Percentiles rank a stretch among this genome's conserved stretches.
Evolutionary conservation across 2,113 vertebrate species (phyloP).

Genomic region (Nematolebias whitei): DNA sequence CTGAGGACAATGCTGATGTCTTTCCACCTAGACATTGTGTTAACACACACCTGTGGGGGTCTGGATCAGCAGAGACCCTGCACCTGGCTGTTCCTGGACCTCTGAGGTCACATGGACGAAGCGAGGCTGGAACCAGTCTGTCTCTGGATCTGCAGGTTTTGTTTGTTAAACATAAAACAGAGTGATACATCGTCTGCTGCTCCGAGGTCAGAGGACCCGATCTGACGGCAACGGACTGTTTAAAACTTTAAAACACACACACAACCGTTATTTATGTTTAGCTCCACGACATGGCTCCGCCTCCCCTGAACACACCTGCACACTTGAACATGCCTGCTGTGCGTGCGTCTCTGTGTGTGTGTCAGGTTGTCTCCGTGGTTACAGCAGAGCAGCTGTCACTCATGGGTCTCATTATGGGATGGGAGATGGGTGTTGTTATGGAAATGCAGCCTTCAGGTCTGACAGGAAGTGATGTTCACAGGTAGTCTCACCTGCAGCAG

Average conservation of each 20-base stretch:
- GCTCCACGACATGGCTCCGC: not conserved
- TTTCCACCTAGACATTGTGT: no score
- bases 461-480: not conserved
- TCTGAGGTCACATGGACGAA: no score
- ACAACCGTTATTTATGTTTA: slow-evolving; percentile 19
- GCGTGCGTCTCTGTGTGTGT: not conserved
- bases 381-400: not conserved
- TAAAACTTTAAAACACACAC: no score
- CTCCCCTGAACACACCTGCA: slow-evolving; percentile 22
- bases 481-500: not conserved
- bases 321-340: slow-evolving; percentile 21
- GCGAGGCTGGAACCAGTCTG: not conserved
- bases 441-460: not conserved
- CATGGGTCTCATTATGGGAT: not conserved
- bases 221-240: no score
- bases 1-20: not conserved
- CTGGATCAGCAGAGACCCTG: no score
- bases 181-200: no score
- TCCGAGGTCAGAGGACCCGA: no score
- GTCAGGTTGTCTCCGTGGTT: not conserved
- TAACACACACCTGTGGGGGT: no score
- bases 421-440: not conserved
- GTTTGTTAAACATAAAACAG: no score
- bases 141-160: no score
- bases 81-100: no score